Evolutionary conservation across 1,140 invertebrate species (phyloP), one percentile per base, ranked within the genome.

Genomic region (Spodoptera litura): DNA sequence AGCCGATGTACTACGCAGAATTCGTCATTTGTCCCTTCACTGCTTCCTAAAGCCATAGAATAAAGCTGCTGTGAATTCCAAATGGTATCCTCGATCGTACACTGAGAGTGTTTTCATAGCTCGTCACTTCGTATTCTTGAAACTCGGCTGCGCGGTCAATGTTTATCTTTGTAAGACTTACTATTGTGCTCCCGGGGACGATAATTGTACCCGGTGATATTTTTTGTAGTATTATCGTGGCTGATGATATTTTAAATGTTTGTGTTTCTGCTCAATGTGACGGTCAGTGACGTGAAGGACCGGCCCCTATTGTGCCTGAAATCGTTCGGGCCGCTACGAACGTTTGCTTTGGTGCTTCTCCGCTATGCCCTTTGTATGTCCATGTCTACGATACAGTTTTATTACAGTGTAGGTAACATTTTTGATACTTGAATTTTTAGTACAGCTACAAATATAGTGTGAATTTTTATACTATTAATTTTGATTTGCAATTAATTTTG

Each of bases 211-310:
- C 73, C 79, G 75, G 82, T 82, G 84, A 89, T 82, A 68, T 85
- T 89, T 84, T 78, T 73, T 81, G 59, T 81, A 15, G 38, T 78
- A 84, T 85, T 85, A 88, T 88, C 79, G 80, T 81, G 44, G 68
- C 81, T 90, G 91, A 93, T 92, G 89, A 91, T 91, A 84, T 91
- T 91, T 89, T 86, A 88, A 91, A 91, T 93, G 90, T 93, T 93
- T 93, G 85, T 87, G 84, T 92, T 93, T 92, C 91, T 91, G 87
- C 87, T 91, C 89, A 88, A 88, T 87, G 81, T 91, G 90, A 89
- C 80, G 83, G 75, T 78, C 83, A 85, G 70, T 90, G 90, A 91
- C 89, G 89, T 91, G 88, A 86, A 90, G 89, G 79, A 81, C 71
- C 81, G 70, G 59, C 9, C 56, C 80, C 84, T 82, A 89, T 93